Base-by-base conservation (phyloP, 1,140 invertebrate species). In the Orchestia grillus region DNA sequence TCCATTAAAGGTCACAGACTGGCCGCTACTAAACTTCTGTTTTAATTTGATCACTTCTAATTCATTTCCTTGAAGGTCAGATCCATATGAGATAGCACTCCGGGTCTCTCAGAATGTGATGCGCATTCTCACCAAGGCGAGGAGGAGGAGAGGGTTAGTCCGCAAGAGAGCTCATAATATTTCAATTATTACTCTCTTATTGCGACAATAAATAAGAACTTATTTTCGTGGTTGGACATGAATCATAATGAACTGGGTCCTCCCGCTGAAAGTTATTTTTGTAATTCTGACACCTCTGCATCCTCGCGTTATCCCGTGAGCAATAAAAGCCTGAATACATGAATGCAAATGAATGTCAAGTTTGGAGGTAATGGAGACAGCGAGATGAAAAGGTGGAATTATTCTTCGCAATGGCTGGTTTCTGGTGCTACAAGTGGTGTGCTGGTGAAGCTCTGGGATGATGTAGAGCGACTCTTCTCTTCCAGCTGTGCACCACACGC, bases 1-100 rank as follows among this genome's bases (percentile, higher is more conserved):
- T 47, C 43, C 43, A 91, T 43, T 45, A 94, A 94, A 94, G 92
- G 92, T 94, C 92, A 40, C 43, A n/a, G 44, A 47, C 44, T 94
- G 43, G 43, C 88, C 43, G 88, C 88, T 42, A 90, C 43, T 41
- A 90, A 90, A 44, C 88, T 90, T 42, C 88, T 90, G 88, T 42
- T 90, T 44, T 44, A 90, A 44, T 44, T 90, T 90, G n/a, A 90
- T 42, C 41, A 44, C 88, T 90, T 44, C 88, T 90, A 44, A 90
- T 90, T 90, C 88, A 90, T 90, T 90, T 90, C 28, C 88, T 41
- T 44, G 88, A 90, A 90, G 88, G 88, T 41, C 28, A 90, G 88
- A 90, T 90, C 88, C n/a, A 42, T 90, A 90, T 90, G n/a, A 90
- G 88, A 90, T 90, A 90, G 88, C n/a, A 4, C 43, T 43, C 41